Percentiles rank a stretch among this genome's conserved stretches.
These are phyloP conservation scores for Platygyra sinensis DNA, from an alignment of 64 coral and sea anemone genomes.

Conservation along the genomic window DNA sequence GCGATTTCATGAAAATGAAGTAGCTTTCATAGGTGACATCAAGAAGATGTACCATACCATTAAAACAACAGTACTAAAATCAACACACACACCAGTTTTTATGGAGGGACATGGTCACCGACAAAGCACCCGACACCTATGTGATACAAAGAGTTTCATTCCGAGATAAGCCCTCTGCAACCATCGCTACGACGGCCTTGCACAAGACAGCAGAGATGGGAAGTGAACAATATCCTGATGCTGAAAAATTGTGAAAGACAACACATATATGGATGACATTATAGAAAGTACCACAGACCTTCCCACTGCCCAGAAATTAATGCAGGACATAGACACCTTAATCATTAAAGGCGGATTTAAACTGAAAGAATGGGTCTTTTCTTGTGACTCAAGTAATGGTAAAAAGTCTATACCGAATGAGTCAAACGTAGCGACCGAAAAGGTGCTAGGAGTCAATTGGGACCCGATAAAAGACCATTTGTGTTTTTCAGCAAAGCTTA, in stretches of 20 bases:
- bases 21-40: conserved; percentile 2
- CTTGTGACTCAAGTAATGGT: too few species aligned
- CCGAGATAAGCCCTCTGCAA: conserved; percentile 33
- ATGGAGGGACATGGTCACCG: conserved; percentile 19
- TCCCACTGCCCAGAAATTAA: too few species aligned
- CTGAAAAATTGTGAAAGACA: neutral
- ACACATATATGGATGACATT: too few species aligned
- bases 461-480: conserved; percentile 30
- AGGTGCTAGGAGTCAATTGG: conserved; percentile 40
- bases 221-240: neutral
- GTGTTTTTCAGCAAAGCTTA: neutral
- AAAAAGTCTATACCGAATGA: too few species aligned
- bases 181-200: conserved; percentile 47
- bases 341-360: too few species aligned
- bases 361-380: too few species aligned
- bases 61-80: neutral
- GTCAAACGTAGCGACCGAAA: too few species aligned
- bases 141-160: conserved; percentile 60
- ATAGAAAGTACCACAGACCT: too few species aligned
- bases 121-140: conserved; percentile 38
- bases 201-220: conserved; percentile 39
- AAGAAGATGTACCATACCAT: too few species aligned
- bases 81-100: conserved; percentile 22
- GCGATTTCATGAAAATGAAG: conserved; percentile 37
- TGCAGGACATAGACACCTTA: too few species aligned